Percentiles rank a stretch among this genome's conserved stretches.
Conservation (phyloP, 2,888 invertebrate genomes). For the Drosophila suboccidentalis region DNA sequence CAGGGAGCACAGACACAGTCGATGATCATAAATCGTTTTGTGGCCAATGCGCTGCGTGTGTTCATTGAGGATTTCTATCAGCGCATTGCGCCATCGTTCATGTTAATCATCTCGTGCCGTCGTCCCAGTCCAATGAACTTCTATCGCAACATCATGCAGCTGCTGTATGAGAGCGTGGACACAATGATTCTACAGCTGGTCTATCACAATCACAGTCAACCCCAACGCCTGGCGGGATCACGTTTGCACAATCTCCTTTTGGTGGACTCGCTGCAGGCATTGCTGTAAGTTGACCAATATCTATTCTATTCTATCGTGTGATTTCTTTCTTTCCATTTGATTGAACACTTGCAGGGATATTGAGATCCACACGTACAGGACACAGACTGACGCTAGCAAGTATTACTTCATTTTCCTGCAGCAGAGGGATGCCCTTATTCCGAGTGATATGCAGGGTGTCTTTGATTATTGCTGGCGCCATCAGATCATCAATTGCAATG, state of each 20-base stretch:
- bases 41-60: slow-evolving; percentile 62
- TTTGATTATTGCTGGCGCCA: slow-evolving; percentile 75
- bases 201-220: slow-evolving; percentile 34
- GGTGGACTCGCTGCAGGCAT: slow-evolving; percentile 71
- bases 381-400: slow-evolving; percentile 59
- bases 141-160: slow-evolving; percentile 61
- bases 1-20: slow-evolving; percentile 58
- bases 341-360: slow-evolving; percentile 4
- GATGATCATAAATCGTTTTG: slow-evolving; percentile 56
- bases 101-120: slow-evolving; percentile 71
- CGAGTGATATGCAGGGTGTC: slow-evolving; percentile 63
- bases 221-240: slow-evolving; percentile 41
- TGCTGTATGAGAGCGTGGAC: slow-evolving; percentile 62
- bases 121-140: slow-evolving; percentile 57
- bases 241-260: slow-evolving; percentile 58
- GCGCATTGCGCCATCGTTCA: slow-evolving; percentile 58
- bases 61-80: slow-evolving; percentile 71
- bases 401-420: slow-evolving; percentile 75
- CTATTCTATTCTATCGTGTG: too few relatives aligned
- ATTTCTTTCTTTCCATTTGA: too few relatives aligned
- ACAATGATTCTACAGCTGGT: slow-evolving; percentile 67
- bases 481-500: slow-evolving; percentile 73
- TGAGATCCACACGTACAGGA: slow-evolving; percentile 60
- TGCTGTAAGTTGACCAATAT: slow-evolving; percentile 51
- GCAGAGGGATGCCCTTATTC: slow-evolving; percentile 51